Percentiles rank a stretch among this genome's conserved stretches.
These are phyloP conservation scores for Rhabdornis inornatus DNA, from an alignment of 2,113 vertebrate species.

Conservation along the genomic window DNA sequence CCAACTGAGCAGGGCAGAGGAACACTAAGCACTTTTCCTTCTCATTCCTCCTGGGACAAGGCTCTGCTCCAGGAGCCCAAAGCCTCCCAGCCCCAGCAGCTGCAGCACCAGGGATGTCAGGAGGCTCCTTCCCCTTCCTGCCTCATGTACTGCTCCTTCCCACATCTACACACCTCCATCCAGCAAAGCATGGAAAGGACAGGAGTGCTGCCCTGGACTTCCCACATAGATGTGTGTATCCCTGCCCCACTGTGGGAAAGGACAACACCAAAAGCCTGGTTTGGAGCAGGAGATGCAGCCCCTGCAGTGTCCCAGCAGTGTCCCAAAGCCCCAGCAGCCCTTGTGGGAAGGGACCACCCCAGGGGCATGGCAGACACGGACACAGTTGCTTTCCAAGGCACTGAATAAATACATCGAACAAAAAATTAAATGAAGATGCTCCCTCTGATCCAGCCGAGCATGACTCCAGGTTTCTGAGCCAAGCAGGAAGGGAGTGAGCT, in stretches of 20 bases:
- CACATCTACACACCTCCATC: no score
- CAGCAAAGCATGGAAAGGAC: neutral
- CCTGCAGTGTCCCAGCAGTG: no score
- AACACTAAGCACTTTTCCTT: neutral
- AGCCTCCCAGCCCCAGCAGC: accelerated
- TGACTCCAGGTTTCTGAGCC: neutral
- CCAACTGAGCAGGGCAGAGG: neutral
- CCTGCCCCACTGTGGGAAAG: neutral
- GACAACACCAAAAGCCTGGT: neutral
- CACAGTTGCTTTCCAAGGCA: neutral
- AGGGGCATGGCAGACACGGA: accelerated
- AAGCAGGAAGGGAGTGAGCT: neutral
- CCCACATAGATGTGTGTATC: accelerated
- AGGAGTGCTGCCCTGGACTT: neutral
- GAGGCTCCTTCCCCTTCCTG: neutral
- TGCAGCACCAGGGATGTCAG: accelerated
- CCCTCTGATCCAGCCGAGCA: neutral
- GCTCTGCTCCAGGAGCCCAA: accelerated
- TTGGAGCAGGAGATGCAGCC: neutral
- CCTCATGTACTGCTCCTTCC: no score
- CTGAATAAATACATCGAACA: neutral
- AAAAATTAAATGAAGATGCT: neutral
- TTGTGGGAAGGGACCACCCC: accelerated
- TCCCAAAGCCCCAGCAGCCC: neutral
- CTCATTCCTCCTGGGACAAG: neutral